Evolutionary conservation across 2,888 invertebrate species (phyloP).

Genomic region (Carpatolechia fugitivella): DNA sequence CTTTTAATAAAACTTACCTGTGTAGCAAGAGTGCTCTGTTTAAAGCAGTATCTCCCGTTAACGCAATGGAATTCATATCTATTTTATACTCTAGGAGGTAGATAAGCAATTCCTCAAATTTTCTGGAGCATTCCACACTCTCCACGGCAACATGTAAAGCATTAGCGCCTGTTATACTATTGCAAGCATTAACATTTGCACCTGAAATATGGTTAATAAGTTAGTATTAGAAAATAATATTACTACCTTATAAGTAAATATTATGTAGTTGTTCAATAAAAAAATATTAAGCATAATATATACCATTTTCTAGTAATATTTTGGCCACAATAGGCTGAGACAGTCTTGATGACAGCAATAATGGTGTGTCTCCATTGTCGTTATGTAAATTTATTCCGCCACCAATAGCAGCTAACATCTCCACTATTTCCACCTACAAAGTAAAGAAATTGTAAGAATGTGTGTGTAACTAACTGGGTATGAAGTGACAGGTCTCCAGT

Average conservation of each 20-base stretch:
- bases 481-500: not conserved
- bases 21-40: conserved; percentile 73
- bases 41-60: conserved; percentile 74
- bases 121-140: conserved; percentile 66
- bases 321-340: conserved; percentile 71
- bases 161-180: conserved; percentile 74
- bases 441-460: not conserved
- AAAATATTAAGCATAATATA: no score
- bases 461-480: not conserved
- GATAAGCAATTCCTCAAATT: conserved; percentile 74
- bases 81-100: conserved; percentile 65
- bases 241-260: no score
- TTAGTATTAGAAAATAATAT: no score
- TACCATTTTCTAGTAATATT: conserved; percentile 78
- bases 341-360: conserved; percentile 79
- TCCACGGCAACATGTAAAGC: conserved; percentile 83
- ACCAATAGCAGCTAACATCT: conserved; percentile 72
- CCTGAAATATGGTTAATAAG: no score
- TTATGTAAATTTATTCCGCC: conserved; percentile 82
- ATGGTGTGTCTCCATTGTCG: conserved; percentile 83
- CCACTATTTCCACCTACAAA: conserved; percentile 73
- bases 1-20: conserved; percentile 52
- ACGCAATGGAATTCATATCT: conserved; percentile 62
- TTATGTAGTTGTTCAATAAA: no score
- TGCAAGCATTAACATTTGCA: conserved; percentile 74